Evolutionary conservation across 2,888 invertebrate species (phyloP).

Genomic region (Ctena decussata): DNA sequence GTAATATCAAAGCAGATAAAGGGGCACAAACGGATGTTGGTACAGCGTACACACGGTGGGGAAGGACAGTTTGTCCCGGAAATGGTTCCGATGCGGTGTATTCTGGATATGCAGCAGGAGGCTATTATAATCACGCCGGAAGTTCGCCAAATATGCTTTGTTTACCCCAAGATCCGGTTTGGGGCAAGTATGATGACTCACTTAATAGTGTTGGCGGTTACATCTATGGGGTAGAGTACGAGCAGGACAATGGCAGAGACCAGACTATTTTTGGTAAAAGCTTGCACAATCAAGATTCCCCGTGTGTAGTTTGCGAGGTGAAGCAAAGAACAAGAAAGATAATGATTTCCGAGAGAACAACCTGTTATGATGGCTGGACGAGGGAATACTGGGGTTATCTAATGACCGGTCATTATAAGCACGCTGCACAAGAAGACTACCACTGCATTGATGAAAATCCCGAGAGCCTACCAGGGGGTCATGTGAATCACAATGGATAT

Average conservation of each 20-base stretch:
- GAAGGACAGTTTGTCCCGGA: slow-evolving; percentile 25
- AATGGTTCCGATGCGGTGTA: slow-evolving; percentile 28
- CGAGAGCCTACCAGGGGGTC: slow-evolving; percentile 12
- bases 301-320: slow-evolving; percentile 33
- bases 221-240: slow-evolving; percentile 1
- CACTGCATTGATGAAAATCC: slow-evolving; percentile 27
- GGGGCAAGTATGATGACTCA: background rate
- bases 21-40: too few species aligned
- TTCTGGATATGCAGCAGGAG: slow-evolving; percentile 13
- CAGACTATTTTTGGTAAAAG: slow-evolving; percentile 9
- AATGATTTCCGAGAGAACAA: slow-evolving; percentile 37
- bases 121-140: background rate
- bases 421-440: slow-evolving; percentile 25
- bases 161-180: background rate
- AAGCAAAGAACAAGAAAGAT: background rate
- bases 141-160: background rate
- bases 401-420: slow-evolving; percentile 28
- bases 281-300: slow-evolving; percentile 25
- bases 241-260: background rate
- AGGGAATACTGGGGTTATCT: slow-evolving; percentile 44
- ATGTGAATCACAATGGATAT: slow-evolving; percentile 25
- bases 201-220: background rate
- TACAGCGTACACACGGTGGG: slow-evolving; percentile 14
- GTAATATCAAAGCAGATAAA: too few species aligned
- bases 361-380: slow-evolving; percentile 42